Percentiles rank a stretch among this genome's conserved stretches.
Conservation (phyloP, 2,797 vertebrate genomes). For the Staurois parvus region DNA sequence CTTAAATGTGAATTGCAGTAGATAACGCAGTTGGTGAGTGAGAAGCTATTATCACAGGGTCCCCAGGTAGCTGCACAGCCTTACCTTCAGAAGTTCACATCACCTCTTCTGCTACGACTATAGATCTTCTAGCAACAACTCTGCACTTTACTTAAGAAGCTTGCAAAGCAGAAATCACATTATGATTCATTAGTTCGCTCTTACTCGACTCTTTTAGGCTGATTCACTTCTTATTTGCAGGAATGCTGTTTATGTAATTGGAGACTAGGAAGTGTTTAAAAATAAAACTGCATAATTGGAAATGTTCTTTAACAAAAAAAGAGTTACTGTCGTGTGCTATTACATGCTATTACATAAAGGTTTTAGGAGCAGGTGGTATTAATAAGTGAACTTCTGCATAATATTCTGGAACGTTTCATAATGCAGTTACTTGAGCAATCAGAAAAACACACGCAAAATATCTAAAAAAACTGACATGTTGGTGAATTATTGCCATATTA, state of each 20-base stretch:
- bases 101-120: no score
- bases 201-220: conserved; percentile 17
- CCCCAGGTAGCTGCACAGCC: no score
- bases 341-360: background rate
- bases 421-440: no score
- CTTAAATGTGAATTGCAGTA: no score
- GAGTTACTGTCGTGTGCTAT: background rate
- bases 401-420: no score
- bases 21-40: no score
- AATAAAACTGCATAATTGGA: conserved; percentile 23
- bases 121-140: background rate
- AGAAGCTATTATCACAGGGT: no score
- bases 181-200: conserved; percentile 30
- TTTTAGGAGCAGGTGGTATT: background rate
- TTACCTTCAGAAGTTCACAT: no score
- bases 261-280: conserved; percentile 31
- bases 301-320: conserved; percentile 24
- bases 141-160: conserved; percentile 3
- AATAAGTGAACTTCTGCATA: background rate
- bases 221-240: conserved; percentile 36
- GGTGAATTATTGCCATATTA: no score
- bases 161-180: conserved; percentile 14
- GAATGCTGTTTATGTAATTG: conserved; percentile 25
- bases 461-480: no score
- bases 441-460: no score